Evolutionary conservation across 30 jellyfish, hydroid and myxozoan species (phyloP), one percentile per base, ranked within the genome.

Genomic region (Pelagia noctiluca): DNA sequence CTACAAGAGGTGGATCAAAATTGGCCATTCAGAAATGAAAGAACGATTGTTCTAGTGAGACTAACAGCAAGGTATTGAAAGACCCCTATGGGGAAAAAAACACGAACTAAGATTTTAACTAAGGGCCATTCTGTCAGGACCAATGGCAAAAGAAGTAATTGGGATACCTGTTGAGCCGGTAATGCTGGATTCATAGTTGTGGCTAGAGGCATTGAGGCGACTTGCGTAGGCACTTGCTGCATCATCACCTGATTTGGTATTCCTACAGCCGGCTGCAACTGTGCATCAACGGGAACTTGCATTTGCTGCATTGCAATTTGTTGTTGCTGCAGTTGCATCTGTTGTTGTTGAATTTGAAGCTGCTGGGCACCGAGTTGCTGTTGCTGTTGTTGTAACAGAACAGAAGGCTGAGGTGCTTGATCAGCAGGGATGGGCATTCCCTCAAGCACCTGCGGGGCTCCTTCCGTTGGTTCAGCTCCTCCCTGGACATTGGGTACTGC

Each of bases 331-430:
- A 64, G 91, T 54, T 81, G 91, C 22, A 53, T 78, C 64, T 79
- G 90, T 42, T 48, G 83, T 12, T 35, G 76, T 30, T 79, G 90
- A 3, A 61, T 77, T 19, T 67, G 85, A 0, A 31, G 82, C 42
- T 31, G 67, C 46, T 70, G 82, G 16, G 16, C 30, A 52, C 16
- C 4, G 26, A 30, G 4, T 32, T 35, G 46, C 47, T 82, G 85
- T 38, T 82, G 92, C 42, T 67, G 84, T 52, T 69, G 80, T 75
- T 82, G 92, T 50, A 82, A 49, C n/a, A 52, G 77, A 34, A 82
- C 2, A 12, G 74, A 68, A 10, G 81, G 18, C 38, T 79, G 78
- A 4, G 13, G n/a, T 38, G 32, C 26, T 47, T 52, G 50, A 23
- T 30, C 71, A 12, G 29, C 74, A 52, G 68, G 4, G 12, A 30